Percentiles rank a stretch among this genome's conserved stretches.
Conservation (phyloP, 2,113 vertebrate genomes). For the Calidris pugnax region DNA sequence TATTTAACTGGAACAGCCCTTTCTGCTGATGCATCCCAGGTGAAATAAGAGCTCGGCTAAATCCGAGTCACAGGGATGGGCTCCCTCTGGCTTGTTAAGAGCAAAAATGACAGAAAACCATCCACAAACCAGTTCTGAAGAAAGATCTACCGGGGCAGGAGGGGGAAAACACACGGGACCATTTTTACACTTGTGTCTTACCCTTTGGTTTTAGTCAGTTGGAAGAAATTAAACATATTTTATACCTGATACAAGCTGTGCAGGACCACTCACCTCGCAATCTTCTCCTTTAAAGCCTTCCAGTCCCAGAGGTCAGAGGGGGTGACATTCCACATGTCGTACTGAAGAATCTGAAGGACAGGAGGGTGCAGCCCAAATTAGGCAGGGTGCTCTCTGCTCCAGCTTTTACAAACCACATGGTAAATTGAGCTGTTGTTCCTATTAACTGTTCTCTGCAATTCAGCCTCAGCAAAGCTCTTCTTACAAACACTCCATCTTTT, state of each 20-base stretch:
- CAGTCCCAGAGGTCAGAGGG: slow-evolving; percentile 93
- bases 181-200: neutral
- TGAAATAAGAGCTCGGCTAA: neutral
- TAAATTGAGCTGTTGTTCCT: neutral
- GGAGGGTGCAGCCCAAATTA: neutral
- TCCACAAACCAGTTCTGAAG: neutral
- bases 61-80: neutral
- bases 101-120: neutral
- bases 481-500: neutral
- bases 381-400: neutral
- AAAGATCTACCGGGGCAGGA: neutral
- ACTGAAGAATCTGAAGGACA: slow-evolving; percentile 87
- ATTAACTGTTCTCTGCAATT: neutral
- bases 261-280: slow-evolving; percentile 84
- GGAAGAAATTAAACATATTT: rapidly evolving
- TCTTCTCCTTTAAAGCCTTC: slow-evolving; percentile 88
- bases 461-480: neutral
- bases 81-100: neutral
- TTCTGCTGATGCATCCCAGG: neutral
- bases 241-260: rapidly evolving
- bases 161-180: neutral
- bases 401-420: neutral
- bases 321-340: slow-evolving; percentile 92
- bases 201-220: neutral
- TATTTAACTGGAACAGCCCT: neutral